A percentile compares a stretch with the other conserved stretches of the same genome.
Evolutionary conservation across 2,888 invertebrate genomes (phyloP).

Genomic region (Drosophila diplacantha): DNA sequence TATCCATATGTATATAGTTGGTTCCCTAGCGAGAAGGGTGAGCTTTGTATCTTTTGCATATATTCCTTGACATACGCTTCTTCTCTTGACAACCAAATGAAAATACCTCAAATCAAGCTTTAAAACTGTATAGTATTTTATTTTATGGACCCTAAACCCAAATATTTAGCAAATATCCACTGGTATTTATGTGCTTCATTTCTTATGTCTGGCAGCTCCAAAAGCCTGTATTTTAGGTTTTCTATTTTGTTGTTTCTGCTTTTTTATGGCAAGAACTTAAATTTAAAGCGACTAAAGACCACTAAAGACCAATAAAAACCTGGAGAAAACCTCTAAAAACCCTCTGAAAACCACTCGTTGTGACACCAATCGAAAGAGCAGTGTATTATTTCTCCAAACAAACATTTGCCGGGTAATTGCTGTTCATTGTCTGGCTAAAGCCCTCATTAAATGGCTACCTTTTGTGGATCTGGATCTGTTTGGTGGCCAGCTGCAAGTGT

Average conservation of each 20-base stretch:
- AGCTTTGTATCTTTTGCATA: background rate
- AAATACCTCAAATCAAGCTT: background rate
- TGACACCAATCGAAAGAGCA: constrained; percentile 8
- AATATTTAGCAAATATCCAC: background rate
- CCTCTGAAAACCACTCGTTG: background rate
- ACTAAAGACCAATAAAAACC: background rate
- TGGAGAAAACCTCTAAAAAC: background rate
- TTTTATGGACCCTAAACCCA: background rate
- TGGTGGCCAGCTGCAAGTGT: constrained; percentile 55
- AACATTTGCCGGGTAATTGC: background rate
- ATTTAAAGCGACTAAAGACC: background rate
- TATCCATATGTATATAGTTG: too few species aligned
- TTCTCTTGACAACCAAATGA: background rate
- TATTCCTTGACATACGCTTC: background rate
- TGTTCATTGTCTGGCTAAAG: constrained; percentile 4
- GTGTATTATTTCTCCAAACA: constrained; percentile 4
- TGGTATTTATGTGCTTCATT: background rate
- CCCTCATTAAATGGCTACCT: constrained; percentile 13
- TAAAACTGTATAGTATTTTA: background rate
- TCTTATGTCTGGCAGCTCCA: too few species aligned
- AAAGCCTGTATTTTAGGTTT: background rate
- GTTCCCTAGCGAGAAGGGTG: too few species aligned
- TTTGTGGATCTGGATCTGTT: constrained; percentile 18
- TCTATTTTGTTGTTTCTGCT: background rate
- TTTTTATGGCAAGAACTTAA: background rate